Evolutionary conservation across 37 sponge, comb jelly and placozoan genomes (phyloP).

Genomic region (Halisarca cf. caerulea): DNA sequence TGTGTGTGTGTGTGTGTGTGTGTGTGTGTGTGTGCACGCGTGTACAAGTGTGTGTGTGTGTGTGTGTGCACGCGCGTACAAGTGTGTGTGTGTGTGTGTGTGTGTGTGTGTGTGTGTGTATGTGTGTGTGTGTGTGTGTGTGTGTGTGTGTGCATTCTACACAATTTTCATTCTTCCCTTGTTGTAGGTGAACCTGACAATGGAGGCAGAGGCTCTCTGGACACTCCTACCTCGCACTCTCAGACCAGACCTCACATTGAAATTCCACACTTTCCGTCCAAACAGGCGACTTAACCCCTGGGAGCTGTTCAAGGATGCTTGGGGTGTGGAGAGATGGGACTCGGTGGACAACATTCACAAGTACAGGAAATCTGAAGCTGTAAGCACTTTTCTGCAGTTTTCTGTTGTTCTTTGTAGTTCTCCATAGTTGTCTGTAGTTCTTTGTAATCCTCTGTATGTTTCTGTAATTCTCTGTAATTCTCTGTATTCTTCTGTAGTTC

Average conservation of each 20-base stretch:
- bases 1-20: neutral
- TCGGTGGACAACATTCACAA: slow-evolving; percentile 49
- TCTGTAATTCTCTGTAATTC: no score
- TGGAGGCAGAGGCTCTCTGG: slow-evolving; percentile 59
- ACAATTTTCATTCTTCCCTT: neutral
- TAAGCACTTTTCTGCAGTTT: no score
- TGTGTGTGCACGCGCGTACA: neutral
- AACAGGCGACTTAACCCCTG: slow-evolving; percentile 40
- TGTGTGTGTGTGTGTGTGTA: neutral
- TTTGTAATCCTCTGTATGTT: no score
- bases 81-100: no score
- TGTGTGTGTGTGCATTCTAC: neutral
- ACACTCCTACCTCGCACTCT: slow-evolving; percentile 23
- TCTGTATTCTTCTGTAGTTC: no score
- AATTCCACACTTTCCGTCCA: slow-evolving; percentile 23
- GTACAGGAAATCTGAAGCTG: no score
- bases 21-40: neutral
- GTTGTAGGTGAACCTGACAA: slow-evolving; percentile 64
- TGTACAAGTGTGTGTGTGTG: neutral
- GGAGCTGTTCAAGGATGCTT: slow-evolving; percentile 22
- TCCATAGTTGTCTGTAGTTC: no score
- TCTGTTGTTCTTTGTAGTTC: no score
- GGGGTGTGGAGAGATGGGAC: slow-evolving; percentile 34
- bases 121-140: neutral
- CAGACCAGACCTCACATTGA: slow-evolving; percentile 39